Conservation (phyloP, 1,140 invertebrate species). For the Holotrichia oblita region DNA sequence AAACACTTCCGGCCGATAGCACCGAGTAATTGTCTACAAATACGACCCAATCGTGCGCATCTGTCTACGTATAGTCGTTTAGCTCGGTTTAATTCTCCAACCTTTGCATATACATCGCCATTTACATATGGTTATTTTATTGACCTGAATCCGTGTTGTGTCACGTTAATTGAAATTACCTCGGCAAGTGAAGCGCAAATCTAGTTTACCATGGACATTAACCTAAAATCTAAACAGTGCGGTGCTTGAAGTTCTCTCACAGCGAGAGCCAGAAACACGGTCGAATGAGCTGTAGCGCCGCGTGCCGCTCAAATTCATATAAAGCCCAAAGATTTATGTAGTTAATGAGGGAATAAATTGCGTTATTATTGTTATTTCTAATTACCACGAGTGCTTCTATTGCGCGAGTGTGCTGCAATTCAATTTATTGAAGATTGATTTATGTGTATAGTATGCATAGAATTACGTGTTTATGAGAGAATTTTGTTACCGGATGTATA, state of each 20-base stretch:
- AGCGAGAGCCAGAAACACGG: background rate
- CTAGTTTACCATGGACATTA: conserved; percentile 28
- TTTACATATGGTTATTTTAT: conserved; percentile 27
- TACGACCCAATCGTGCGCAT: conserved; percentile 21
- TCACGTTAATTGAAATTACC: conserved; percentile 35
- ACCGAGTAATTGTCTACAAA: background rate
- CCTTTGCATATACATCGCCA: background rate
- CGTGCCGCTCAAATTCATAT: conserved; percentile 22
- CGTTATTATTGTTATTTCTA: conserved; percentile 28
- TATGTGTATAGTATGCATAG: conserved; percentile 1
- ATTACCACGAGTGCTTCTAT: background rate
- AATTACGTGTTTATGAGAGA: background rate
- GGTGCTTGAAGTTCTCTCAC: conserved; percentile 14
- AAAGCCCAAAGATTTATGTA: background rate
- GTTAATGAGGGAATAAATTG: conserved; percentile 12
- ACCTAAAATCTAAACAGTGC: conserved; percentile 29
- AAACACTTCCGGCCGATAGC: conserved; percentile 23
- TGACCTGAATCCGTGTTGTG: conserved; percentile 30
- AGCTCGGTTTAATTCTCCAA: conserved; percentile 24
- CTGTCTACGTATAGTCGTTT: background rate
- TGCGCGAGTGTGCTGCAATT: background rate
- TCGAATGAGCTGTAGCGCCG: background rate
- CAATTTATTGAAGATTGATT: conserved; percentile 3
- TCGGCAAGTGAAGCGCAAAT: conserved; percentile 32
- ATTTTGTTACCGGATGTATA: background rate